Evolutionary conservation across 1,140 invertebrate genomes (phyloP).

Genomic region (Cheumatopsyche charites): DNA sequence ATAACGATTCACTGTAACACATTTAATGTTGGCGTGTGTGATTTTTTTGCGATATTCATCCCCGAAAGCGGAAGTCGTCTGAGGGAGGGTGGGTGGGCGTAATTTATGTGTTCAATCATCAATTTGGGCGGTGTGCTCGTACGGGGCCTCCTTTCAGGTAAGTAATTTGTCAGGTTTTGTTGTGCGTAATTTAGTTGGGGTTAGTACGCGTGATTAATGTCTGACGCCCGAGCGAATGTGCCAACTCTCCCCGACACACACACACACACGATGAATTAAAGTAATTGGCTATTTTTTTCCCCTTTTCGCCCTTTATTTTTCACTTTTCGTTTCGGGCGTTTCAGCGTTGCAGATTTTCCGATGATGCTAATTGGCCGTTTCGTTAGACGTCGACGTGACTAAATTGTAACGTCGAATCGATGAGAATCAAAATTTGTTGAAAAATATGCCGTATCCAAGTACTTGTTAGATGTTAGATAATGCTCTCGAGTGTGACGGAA

Average conservation of each 20-base stretch:
- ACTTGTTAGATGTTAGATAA: neutral
- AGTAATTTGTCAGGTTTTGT: conserved; percentile 42
- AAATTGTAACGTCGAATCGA: too few species aligned
- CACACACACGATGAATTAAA: too few species aligned
- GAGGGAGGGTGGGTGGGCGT: conserved; percentile 1
- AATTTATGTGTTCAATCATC: conserved; percentile 44
- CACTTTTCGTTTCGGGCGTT: too few species aligned
- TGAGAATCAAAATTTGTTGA: too few species aligned
- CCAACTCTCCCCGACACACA: too few species aligned
- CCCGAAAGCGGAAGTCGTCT: conserved; percentile 32
- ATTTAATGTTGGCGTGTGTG: neutral
- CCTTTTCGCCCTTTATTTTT: too few species aligned
- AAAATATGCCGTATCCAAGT: too few species aligned
- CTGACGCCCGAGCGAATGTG: neutral
- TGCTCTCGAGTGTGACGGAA: neutral
- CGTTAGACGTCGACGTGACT: too few species aligned
- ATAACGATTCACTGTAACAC: too few species aligned
- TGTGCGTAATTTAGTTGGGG: conserved; percentile 29
- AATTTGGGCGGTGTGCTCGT: conserved; percentile 40
- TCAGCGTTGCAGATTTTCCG: too few species aligned
- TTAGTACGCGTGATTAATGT: conserved; percentile 23
- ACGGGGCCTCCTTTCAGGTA: conserved; percentile 30
- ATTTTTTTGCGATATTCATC: conserved; percentile 15
- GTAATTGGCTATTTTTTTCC: too few species aligned
- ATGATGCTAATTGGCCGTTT: too few species aligned